Percentiles rank a stretch among this genome's conserved stretches.
Evolutionary conservation across 2,113 vertebrate species (phyloP).

Genomic region (Silurus meridionalis): DNA sequence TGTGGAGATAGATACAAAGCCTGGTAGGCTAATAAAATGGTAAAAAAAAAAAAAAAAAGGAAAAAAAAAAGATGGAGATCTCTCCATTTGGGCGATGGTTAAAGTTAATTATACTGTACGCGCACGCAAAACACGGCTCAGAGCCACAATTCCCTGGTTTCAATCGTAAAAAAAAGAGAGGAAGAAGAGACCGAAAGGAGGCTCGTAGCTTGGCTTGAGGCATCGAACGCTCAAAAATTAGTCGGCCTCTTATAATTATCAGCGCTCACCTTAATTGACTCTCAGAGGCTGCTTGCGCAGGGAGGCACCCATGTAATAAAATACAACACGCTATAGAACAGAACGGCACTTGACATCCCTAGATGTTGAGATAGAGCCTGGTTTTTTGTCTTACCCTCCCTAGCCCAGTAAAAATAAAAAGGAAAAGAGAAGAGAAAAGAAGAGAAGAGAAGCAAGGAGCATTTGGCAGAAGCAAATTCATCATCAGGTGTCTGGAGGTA

Average conservation of each 20-base stretch:
- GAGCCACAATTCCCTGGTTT: background rate
- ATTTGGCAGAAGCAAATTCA: conserved; percentile 99
- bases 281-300: conserved; percentile 75
- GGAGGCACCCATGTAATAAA: conserved; percentile 57
- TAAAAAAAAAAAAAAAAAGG: background rate
- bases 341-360: conserved; percentile 90
- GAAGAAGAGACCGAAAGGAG: conserved; percentile 55
- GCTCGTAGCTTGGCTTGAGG: conserved; percentile 69
- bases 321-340: conserved; percentile 71
- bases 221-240: conserved; percentile 76
- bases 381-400: conserved; percentile 81
- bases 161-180: conserved; percentile 22
- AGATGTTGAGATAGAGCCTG: conserved; percentile 98
- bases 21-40: background rate
- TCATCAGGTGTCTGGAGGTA: conserved; percentile 99
- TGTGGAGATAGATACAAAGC: background rate
- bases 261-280: conserved; percentile 86
- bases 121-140: conserved; percentile 22
- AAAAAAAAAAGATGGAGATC: background rate
- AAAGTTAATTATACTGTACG: conserved; percentile 35
- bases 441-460: conserved; percentile 87
- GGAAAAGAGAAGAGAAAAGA: conserved; percentile 77
- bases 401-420: conserved; percentile 61
- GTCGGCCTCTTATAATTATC: conserved; percentile 86
- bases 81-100: background rate